Percentiles rank a stretch among this genome's conserved stretches.
phyloP scores from a whole-genome alignment of 2,888 invertebrate genomes.

The Aphodius sticticus region DNA sequence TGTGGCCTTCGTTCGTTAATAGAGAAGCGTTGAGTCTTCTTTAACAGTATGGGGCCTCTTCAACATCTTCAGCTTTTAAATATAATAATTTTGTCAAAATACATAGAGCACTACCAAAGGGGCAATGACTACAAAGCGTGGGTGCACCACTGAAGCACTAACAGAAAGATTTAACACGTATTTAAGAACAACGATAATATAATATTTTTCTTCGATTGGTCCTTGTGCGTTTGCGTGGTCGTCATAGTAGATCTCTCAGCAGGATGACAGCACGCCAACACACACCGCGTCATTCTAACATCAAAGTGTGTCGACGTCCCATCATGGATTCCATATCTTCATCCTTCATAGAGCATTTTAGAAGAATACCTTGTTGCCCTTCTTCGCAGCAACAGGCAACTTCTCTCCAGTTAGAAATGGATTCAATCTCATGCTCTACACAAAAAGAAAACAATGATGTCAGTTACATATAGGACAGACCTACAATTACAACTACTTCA shows the following conservation, averaged over 20 bases:
- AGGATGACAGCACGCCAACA: not conserved
- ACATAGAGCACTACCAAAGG: conserved; percentile 30
- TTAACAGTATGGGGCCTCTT: conserved; percentile 56
- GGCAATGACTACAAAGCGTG: conserved; percentile 32
- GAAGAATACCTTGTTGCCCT: conserved; percentile 77
- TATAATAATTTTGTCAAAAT: conserved; percentile 30
- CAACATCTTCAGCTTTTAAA: conserved; percentile 8
- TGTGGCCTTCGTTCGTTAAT: conserved; percentile 38
- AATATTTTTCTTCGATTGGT: conserved; percentile 31
- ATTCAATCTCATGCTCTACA: conserved; percentile 72
- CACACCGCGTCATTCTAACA: conserved; percentile 25
- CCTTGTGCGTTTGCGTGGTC: conserved; percentile 43
- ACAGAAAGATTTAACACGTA: conserved; percentile 12
- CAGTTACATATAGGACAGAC: not conserved
- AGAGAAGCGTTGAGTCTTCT: conserved; percentile 53
- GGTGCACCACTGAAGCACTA: conserved; percentile 44
- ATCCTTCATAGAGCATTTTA: conserved; percentile 46
- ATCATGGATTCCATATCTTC: not conserved
- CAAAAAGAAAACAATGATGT: conserved; percentile 40
- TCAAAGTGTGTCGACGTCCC: not conserved
- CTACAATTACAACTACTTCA: too few relatives aligned
- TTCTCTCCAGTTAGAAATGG: conserved; percentile 87
- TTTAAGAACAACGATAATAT: conserved; percentile 12
- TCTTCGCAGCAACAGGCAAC: conserved; percentile 91
- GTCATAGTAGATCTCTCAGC: conserved; percentile 42